Evolutionary conservation across 1,140 invertebrate genomes (phyloP), one percentile per base, ranked within the genome.

Genomic region (Lepidurus arcticus): DNA sequence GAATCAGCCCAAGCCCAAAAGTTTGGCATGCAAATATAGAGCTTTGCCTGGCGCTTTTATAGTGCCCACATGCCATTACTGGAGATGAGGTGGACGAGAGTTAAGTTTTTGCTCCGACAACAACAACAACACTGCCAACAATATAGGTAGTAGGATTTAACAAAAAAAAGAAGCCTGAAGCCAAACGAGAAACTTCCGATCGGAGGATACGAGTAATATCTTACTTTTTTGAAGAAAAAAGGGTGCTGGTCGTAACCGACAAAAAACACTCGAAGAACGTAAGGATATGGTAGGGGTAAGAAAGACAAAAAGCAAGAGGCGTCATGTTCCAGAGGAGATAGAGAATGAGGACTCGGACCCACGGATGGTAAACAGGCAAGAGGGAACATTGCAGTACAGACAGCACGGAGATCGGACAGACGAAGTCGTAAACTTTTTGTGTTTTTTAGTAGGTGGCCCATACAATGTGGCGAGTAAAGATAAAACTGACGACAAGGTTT

Each of bases 311-410:
- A 65, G 53, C 53, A 21, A 65, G 53, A 65, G 53, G 53, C 53
- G 53, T 65, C 53, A 65, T 65, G 53, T 65, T 65, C 53, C 53
- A 65, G 53, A 65, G 53, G 53, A 65, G 53, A 65, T 65, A 65
- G 53, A 65, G 53, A 11, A 65, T 65, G 53, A 65, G 53, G 53
- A 65, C 53, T 65, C 53, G 53, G 53, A 65, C 53, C 45, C 53
- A 65, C 53, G 53, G 21, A 65, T 65, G 53, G 53, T 21, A 65
- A 34, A 65, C 53, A 65, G 21, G 53, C 53, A 65, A 65, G 16
- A 65, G 7, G 53, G 53, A 65, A 65, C 53, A 65, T 13, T 65
- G 4, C 34, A 34, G 4, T 21, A 65, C 53, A 65, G 21, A n/a
- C 53, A 65, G 53, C 53, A 65, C 53, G 53, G 53, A 65, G 53